A percentile compares a stretch with the other conserved stretches of the same genome.
Evolutionary conservation across 2,797 vertebrate species (phyloP).

Genomic region (Dicrostonyx torquatus): DNA sequence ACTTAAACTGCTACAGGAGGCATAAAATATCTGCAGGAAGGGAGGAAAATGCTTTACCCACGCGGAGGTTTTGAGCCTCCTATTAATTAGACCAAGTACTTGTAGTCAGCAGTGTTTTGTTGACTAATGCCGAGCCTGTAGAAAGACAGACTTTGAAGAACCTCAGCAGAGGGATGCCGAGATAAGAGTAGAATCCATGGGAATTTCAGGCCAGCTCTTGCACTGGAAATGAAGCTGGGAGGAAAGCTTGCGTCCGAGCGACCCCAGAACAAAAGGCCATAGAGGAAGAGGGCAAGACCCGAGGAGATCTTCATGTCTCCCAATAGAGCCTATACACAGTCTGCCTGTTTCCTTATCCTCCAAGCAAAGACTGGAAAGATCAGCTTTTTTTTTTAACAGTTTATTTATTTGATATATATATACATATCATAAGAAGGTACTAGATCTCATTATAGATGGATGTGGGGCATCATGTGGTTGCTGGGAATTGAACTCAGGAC

Average conservation of each 20-base stretch:
- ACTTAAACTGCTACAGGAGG: not conserved
- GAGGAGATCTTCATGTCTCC: not conserved
- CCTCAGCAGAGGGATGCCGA: not conserved
- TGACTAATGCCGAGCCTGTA: not conserved
- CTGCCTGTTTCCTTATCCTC: not conserved
- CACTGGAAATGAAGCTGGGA: not conserved
- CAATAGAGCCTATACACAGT: not conserved
- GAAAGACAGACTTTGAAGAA: conserved; percentile 18
- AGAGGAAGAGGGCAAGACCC: not conserved
- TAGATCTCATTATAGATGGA: no score
- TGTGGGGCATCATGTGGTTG: no score
- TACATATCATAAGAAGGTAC: no score
- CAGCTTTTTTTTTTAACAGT: no score
- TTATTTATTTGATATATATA: no score
- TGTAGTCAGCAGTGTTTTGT: not conserved
- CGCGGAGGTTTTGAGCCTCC: not conserved
- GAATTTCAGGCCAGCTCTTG: not conserved
- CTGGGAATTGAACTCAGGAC: no score
- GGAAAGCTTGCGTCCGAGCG: not conserved
- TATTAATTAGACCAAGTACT: not conserved
- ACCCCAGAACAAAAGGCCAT: not conserved
- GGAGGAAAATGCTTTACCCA: not conserved
- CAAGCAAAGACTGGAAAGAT: not conserved
- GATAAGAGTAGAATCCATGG: not conserved
- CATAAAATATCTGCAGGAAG: not conserved